Conservation (phyloP, 2,888 invertebrate species). For the Cheilosia grossa region DNA sequence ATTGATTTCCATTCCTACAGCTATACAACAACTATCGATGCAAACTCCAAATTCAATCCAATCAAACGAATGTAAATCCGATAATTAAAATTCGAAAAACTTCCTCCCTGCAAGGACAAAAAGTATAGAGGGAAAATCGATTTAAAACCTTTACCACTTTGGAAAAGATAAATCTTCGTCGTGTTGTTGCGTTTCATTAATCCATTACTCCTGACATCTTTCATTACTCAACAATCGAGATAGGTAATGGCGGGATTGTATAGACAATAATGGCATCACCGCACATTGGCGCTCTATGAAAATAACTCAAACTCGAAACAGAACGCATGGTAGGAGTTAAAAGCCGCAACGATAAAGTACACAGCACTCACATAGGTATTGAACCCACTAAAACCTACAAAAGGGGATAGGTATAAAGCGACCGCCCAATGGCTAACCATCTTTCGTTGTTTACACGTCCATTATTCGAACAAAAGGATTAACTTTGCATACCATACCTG, state of each 20-base stretch:
- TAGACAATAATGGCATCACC: slow-evolving; percentile 66
- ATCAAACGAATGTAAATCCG: slow-evolving; percentile 70
- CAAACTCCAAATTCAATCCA: slow-evolving; percentile 57
- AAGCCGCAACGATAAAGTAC: slow-evolving; percentile 55
- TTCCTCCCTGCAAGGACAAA: not conserved
- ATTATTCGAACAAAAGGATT: slow-evolving; percentile 77
- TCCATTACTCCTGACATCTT: slow-evolving; percentile 72
- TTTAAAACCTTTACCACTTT: slow-evolving; percentile 45
- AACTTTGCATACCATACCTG: slow-evolving; percentile 75
- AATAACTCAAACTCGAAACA: slow-evolving; percentile 1
- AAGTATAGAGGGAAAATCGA: slow-evolving; percentile 32
- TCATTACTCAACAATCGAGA: slow-evolving; percentile 39
- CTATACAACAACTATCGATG: slow-evolving; percentile 6
- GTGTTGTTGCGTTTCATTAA: slow-evolving; percentile 45
- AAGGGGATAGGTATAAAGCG: slow-evolving; percentile 12
- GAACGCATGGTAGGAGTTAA: slow-evolving; percentile 42
- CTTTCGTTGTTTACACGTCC: slow-evolving; percentile 77
- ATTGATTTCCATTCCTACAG: slow-evolving; percentile 2
- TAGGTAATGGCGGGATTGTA: slow-evolving; percentile 54
- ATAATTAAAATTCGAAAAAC: slow-evolving; percentile 68
- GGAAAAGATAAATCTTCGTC: slow-evolving; percentile 58
- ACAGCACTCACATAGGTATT: slow-evolving; percentile 7
- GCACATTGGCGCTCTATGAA: slow-evolving; percentile 18
- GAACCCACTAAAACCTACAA: slow-evolving; percentile 46
- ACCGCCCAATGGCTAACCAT: slow-evolving; percentile 66